Conservation (phyloP, 2,888 invertebrate species). For the Limnephilus rhombicus region DNA sequence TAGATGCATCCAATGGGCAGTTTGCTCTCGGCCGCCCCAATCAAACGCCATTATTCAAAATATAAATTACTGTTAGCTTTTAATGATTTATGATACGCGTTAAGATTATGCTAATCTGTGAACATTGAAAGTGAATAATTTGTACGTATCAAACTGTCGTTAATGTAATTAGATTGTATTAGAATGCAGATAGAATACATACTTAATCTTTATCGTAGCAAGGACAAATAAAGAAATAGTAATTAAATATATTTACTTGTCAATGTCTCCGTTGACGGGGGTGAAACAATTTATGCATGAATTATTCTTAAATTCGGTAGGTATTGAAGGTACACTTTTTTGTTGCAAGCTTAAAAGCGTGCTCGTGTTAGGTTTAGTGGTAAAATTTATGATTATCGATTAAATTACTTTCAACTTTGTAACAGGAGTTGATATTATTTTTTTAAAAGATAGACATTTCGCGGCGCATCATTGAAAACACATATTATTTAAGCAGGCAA, state of each 20-base stretch:
- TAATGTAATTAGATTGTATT: constrained; percentile 25
- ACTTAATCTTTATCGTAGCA: not conserved
- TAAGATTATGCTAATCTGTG: constrained; percentile 39
- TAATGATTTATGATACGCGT: constrained; percentile 41
- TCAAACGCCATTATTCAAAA: constrained; percentile 48
- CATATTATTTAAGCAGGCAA: no score
- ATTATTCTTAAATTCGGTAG: not conserved
- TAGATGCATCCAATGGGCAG: not conserved
- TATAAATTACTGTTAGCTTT: constrained; percentile 37
- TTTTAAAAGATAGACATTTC: no score
- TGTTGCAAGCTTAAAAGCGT: no score
- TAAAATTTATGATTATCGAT: no score
- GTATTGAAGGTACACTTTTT: no score
- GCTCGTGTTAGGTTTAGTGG: no score
- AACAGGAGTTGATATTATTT: no score
- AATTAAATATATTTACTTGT: not conserved
- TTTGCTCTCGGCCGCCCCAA: constrained; percentile 11
- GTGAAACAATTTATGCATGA: not conserved
- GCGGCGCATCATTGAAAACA: no score
- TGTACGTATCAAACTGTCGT: constrained; percentile 21
- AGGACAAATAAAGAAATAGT: not conserved
- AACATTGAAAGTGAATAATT: constrained; percentile 51
- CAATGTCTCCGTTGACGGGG: not conserved
- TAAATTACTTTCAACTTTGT: no score
- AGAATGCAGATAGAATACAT: not conserved